Evolutionary conservation across 2,888 invertebrate species (phyloP), one percentile per base, ranked within the genome.

Genomic region (Colletes collaris): DNA sequence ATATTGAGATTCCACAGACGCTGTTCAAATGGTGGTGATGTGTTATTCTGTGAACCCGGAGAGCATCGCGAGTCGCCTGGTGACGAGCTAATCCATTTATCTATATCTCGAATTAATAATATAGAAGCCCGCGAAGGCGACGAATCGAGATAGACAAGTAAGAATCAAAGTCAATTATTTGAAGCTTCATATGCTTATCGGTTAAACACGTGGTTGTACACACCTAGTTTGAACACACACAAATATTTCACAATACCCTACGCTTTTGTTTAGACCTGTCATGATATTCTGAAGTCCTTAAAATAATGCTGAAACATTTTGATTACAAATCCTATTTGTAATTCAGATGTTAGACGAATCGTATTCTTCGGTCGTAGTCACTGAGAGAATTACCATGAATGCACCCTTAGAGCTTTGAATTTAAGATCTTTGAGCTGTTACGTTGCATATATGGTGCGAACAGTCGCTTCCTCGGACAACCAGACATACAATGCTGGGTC

Each of bases 11-110:
- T 35, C 53, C 49, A 16, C 60, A 35, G 19, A 16, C 49, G 53
- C 60, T 53, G 52, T 70, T 62, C 60, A 60, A 44, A 60, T 60
- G 60, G 19, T 46, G 11, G 44, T 46, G 44, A 60, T 60, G 59
- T 40, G 44, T 60, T 60, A 60, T 60, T 60, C 60, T 46, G 60
- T 11, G 44, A 60, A 46, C 60, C 27, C 44, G 60, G 19, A 11
- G 44, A 19, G 60, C 44, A 19, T 40, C 59, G 40, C 59, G 59
- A 59, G 40, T 44, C 59, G 59, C 40, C 59, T 59, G 59, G 40
- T 40, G 44, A 44, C 44, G 60, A 44, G 44, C 60, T 60, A 60
- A 60, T 60, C 60, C 44, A 11, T 19, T 7, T 44, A 19, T 46
- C 19, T n/a, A 16, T 19, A 19, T 50, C n/a, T 49, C 44, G 59